A percentile compares a stretch with the other conserved stretches of the same genome.
These are phyloP conservation scores for Cyanistes caeruleus DNA, from an alignment of 2,113 vertebrate genomes.

Conservation along the genomic window DNA sequence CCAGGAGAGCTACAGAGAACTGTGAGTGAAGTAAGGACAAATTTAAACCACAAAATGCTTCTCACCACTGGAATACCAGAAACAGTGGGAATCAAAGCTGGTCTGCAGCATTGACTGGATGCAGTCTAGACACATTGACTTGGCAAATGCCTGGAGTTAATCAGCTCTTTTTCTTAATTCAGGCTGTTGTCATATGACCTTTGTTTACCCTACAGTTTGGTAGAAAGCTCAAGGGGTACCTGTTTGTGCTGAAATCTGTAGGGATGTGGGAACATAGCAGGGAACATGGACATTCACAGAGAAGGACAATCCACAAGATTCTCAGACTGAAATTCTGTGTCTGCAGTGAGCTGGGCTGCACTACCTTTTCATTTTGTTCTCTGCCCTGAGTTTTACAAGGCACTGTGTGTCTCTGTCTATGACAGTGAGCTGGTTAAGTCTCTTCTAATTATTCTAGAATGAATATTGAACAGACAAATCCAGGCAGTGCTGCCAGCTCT, in stretches of 20 bases:
- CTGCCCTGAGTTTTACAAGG: neutral
- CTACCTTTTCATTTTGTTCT: neutral
- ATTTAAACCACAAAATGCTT: neutral
- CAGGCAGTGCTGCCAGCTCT: neutral
- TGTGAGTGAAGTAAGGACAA: neutral
- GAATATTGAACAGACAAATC: neutral
- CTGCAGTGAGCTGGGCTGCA: neutral
- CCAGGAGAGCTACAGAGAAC: neutral
- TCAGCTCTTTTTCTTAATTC: neutral
- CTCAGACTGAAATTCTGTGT: neutral
- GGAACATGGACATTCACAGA: neutral
- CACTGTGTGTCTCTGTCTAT: neutral
- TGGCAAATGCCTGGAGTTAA: neutral
- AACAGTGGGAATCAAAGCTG: constrained; percentile 6
- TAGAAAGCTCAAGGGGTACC: neutral
- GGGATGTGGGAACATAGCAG: neutral
- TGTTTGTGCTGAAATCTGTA: neutral
- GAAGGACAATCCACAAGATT: neutral
- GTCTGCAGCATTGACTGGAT: neutral
- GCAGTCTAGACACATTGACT: neutral
- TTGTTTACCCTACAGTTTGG: neutral
- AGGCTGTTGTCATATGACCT: neutral
- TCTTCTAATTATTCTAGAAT: neutral
- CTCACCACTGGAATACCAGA: constrained; percentile 10
- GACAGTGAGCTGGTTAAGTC: neutral